A percentile compares a stretch with the other conserved stretches of the same genome.
Evolutionary conservation across 2,113 vertebrate species (phyloP).

Genomic region (Lipophrys pholis): DNA sequence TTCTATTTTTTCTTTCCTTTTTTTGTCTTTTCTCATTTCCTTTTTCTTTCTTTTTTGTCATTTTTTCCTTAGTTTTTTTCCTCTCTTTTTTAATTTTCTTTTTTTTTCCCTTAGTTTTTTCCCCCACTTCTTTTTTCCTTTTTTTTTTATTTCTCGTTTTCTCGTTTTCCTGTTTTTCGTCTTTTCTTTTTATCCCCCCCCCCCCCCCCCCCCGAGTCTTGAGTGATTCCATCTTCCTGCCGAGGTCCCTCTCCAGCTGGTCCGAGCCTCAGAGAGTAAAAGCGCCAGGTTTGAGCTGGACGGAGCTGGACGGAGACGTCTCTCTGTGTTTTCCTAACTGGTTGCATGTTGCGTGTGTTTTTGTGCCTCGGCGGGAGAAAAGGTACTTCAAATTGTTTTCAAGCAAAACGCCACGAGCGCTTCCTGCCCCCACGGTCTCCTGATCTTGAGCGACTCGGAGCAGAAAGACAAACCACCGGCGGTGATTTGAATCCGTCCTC

Average conservation of each 20-base stretch:
- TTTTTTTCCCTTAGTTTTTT: too few species aligned
- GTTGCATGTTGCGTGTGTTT: slow-evolving; percentile 61
- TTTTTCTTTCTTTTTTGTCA: too few species aligned
- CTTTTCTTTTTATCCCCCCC: too few species aligned
- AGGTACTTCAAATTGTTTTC: background rate
- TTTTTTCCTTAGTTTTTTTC: too few species aligned
- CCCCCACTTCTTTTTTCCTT: too few species aligned
- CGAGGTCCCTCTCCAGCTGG: slow-evolving; percentile 75
- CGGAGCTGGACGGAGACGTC: slow-evolving; percentile 73
- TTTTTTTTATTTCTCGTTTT: too few species aligned
- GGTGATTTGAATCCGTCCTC: slow-evolving; percentile 44
- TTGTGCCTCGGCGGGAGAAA: background rate
- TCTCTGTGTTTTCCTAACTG: slow-evolving; percentile 30
- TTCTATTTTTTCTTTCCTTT: slow-evolving; percentile 31
- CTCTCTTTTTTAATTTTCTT: too few species aligned
- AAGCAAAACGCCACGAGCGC: slow-evolving; percentile 11
- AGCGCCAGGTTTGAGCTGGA: slow-evolving; percentile 37
- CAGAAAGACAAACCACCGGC: slow-evolving; percentile 43
- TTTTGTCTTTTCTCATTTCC: too few species aligned
- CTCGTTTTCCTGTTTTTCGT: too few species aligned
- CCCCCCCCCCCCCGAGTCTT: too few species aligned
- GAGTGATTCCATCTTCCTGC: too few species aligned
- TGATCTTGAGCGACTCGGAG: slow-evolving; percentile 36
- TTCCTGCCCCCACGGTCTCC: slow-evolving; percentile 51
- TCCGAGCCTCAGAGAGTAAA: slow-evolving; percentile 26